Evolutionary conservation across 2,797 vertebrate genomes (phyloP).

Genomic region (Darevskia nairensis): DNA sequence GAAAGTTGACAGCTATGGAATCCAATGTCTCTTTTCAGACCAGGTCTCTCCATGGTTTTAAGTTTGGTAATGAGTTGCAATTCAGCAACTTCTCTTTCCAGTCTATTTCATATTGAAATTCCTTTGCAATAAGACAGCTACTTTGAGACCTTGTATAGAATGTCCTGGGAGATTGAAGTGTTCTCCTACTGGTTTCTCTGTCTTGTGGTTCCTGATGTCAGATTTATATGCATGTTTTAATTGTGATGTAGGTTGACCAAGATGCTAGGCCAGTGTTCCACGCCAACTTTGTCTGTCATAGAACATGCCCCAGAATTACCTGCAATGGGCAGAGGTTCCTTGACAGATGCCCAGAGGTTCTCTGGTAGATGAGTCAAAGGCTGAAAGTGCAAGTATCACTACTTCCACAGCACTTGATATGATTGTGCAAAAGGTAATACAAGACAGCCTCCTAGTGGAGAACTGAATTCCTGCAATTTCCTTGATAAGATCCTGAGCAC

Average conservation of each 20-base stretch:
- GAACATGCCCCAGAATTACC: not conserved
- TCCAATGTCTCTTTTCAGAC: too few species aligned
- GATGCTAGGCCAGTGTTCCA: not conserved
- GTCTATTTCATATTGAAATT: too few species aligned
- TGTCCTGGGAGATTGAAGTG: too few species aligned
- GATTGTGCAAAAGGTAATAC: not conserved
- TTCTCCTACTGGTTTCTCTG: too few species aligned
- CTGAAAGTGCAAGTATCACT: not conserved
- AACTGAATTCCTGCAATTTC: not conserved
- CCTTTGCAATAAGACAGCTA: too few species aligned
- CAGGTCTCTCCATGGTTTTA: too few species aligned
- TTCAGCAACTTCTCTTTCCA: too few species aligned
- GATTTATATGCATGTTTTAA: not conserved
- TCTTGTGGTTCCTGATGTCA: too few species aligned
- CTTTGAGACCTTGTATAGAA: too few species aligned
- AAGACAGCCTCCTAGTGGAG: slow-evolving; percentile 2
- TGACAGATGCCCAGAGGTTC: not conserved
- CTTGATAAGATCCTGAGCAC: not conserved
- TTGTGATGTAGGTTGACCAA: not conserved
- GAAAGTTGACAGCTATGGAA: too few species aligned
- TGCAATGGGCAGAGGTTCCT: not conserved
- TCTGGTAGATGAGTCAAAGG: not conserved
- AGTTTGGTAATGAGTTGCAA: too few species aligned
- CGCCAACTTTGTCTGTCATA: not conserved
- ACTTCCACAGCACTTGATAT: too few species aligned